Conservation (phyloP, 2,113 vertebrate genomes). For the Orthonyx spaldingii region DNA sequence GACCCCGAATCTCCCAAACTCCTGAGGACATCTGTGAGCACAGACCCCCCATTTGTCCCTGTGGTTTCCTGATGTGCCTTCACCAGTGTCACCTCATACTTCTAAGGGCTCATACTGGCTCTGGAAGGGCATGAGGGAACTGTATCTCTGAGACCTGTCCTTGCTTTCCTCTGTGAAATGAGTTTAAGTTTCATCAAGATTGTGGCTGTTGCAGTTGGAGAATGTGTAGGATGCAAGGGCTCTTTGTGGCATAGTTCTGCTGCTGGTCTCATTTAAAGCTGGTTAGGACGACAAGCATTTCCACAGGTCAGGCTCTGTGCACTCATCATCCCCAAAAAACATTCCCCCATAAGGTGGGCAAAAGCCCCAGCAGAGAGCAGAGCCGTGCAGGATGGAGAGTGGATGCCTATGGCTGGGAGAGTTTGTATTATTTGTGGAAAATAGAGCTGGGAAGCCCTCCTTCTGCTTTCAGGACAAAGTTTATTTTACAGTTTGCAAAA, state of each 20-base stretch:
- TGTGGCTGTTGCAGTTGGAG: not conserved
- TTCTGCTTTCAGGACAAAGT: constrained; percentile 1
- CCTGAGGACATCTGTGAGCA: not conserved
- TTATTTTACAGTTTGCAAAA: constrained; percentile 26
- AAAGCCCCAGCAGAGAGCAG: not conserved
- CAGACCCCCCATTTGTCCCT: not conserved
- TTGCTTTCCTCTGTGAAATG: not conserved
- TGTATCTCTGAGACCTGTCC: fast-evolving
- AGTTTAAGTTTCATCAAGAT: not conserved
- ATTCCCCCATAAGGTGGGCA: not conserved
- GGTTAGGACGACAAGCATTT: not conserved
- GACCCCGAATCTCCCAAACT: not conserved
- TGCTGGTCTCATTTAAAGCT: not conserved
- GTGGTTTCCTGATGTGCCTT: fast-evolving
- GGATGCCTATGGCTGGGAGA: not conserved
- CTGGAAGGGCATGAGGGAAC: not conserved
- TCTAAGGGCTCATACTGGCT: fast-evolving
- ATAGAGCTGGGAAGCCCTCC: not conserved
- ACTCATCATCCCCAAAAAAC: not conserved
- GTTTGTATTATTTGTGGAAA: not conserved
- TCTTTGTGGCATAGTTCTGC: not conserved
- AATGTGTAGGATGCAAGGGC: fast-evolving
- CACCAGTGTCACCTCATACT: fast-evolving
- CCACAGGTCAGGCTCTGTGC: fast-evolving
- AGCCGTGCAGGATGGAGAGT: not conserved